Conservation (phyloP, 2,113 vertebrate species). For the Bungarus multicinctus region DNA sequence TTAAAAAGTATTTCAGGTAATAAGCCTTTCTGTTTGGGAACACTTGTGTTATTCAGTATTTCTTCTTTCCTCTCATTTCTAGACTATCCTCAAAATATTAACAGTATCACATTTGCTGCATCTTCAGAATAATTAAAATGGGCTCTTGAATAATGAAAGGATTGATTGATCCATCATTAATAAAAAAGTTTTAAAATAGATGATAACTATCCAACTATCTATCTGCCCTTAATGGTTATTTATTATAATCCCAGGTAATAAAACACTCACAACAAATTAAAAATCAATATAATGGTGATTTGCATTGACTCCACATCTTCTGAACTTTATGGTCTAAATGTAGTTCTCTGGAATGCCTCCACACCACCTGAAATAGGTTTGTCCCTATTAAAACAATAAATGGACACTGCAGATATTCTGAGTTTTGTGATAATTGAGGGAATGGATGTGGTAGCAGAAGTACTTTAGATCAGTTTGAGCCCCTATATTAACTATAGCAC, state of each 20-base stretch:
- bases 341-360: not conserved
- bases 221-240: not conserved
- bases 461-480: not conserved
- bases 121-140: not conserved
- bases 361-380: not conserved
- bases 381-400: not conserved
- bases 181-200: not conserved
- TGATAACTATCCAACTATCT: not conserved
- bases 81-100: slow-evolving; percentile 6
- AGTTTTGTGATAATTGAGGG: not conserved
- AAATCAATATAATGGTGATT: not conserved
- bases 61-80: not conserved
- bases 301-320: not conserved
- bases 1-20: not conserved
- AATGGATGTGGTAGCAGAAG: not conserved
- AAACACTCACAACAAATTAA: not conserved
- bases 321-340: not conserved
- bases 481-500: not conserved
- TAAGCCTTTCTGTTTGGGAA: not conserved
- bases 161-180: not conserved
- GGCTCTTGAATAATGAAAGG: not conserved
- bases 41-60: not conserved
- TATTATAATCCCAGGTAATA: not conserved
- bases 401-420: not conserved
- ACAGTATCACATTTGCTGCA: not conserved